Percentiles rank a stretch among this genome's conserved stretches.
Evolutionary conservation across 2,888 invertebrate genomes (phyloP).

Genomic region (Coelopa pilipes): DNA sequence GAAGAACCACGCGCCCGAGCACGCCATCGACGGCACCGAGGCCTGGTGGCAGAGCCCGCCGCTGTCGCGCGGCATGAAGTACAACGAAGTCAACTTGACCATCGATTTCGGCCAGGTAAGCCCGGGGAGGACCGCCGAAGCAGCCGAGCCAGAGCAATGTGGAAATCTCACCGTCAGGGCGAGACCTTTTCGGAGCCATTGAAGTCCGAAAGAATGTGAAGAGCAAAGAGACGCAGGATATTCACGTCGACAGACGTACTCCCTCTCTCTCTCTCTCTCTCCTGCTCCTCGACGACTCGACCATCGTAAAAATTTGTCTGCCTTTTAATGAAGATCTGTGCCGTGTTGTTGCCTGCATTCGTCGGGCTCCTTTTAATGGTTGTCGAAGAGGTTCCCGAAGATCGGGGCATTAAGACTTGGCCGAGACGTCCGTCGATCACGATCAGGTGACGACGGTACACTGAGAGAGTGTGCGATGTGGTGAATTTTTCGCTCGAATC

Average conservation of each 20-base stretch:
- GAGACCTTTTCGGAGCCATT: neutral
- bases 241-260: neutral
- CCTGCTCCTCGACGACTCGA: neutral
- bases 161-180: neutral
- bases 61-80: slow-evolving; percentile 94
- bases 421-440: too few species aligned
- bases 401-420: too few species aligned
- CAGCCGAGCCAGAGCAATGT: neutral
- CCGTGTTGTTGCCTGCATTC: neutral
- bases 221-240: neutral
- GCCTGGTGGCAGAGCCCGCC: slow-evolving; percentile 99
- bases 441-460: too few species aligned
- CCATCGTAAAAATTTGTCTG: slow-evolving; percentile 42
- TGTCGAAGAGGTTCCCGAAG: too few species aligned
- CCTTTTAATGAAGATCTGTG: slow-evolving; percentile 23
- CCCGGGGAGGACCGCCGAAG: slow-evolving; percentile 18
- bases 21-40: slow-evolving; percentile 95
- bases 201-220: neutral
- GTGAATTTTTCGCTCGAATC: too few species aligned
- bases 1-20: slow-evolving; percentile 87
- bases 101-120: slow-evolving; percentile 95
- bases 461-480: too few species aligned
- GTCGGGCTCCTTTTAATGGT: too few species aligned
- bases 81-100: slow-evolving; percentile 96
- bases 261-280: neutral